Evolutionary conservation across 1,140 invertebrate genomes (phyloP).

Genomic region (Papilio polyxenes): DNA sequence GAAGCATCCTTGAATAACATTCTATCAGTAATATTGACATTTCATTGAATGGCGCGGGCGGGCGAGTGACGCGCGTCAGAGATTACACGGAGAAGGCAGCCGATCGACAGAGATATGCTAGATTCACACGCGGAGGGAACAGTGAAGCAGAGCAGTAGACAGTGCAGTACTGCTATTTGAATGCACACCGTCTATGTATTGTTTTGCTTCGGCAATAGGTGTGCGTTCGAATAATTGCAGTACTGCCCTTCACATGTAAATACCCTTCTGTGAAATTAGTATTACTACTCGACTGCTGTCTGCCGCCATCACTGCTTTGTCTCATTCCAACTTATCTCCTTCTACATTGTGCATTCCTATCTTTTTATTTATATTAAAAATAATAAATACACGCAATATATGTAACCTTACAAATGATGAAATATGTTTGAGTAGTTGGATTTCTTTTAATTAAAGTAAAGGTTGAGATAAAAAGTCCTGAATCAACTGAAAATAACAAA

Average conservation of each 20-base stretch:
- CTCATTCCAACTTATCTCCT: background rate
- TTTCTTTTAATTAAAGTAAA: background rate
- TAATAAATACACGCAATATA: background rate
- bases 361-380: background rate
- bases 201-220: too few relatives aligned
- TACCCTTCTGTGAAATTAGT: background rate
- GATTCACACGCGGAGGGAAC: background rate
- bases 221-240: too few relatives aligned
- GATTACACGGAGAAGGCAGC: constrained; percentile 15
- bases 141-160: background rate
- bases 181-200: background rate
- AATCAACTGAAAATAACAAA: too few relatives aligned
- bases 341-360: background rate
- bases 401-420: background rate
- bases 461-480: too few relatives aligned
- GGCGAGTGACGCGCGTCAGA: constrained; percentile 56
- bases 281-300: background rate
- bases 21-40: constrained; percentile 49
- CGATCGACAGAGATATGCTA: constrained; percentile 45
- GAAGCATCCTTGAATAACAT: constrained; percentile 18
- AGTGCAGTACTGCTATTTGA: background rate
- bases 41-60: constrained; percentile 54
- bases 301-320: background rate
- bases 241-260: too few relatives aligned
- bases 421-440: background rate